Evolutionary conservation across 2,888 invertebrate species (phyloP), one percentile per base, ranked within the genome.

Genomic region (Agriopis leucophaearia): DNA sequence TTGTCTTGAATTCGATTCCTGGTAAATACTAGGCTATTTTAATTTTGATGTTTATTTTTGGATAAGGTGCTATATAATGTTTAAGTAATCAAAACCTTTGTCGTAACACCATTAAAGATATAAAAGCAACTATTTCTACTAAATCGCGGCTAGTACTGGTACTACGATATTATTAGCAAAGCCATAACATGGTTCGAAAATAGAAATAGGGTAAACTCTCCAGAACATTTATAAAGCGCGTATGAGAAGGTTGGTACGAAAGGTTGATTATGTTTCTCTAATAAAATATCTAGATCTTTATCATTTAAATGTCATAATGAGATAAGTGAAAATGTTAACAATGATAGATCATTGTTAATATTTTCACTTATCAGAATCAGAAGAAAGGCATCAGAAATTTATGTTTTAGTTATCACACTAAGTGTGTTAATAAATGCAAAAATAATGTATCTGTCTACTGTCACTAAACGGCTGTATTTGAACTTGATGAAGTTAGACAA

Each of bases 221-320:
- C 52, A 63, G 36, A 64, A 68, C 51, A 45, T 68, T 67, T 73
- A 72, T 77, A 76, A 76, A 74, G 74, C 76, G 76, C 76, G 73
- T 73, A 75, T 67, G 73, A 78, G 83, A 83, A 78, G 81, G 81
- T 81, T 66, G 78, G 73, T 60, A 82, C 81, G 81, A 83, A 79
- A 80, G 80, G 74, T 74, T 35, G 13, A 15, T 50, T 50, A 50
- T 18, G 8, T 47, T 18, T 47, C 9, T 7, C 27, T 13, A 50
- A 27, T 12, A 50, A 50, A 50, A 27, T 0, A 35, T 2, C 16
- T 48, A 27, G 48, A 18, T 18, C 18, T 36, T n/a, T 7, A 8
- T 1, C n/a, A 50, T 13, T 35, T 13, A 35, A 50, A 50, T 27
- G 48, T 12, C 10, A n/a, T n/a, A 48, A 8, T 8, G 38, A 10